Base-by-base conservation (phyloP, 2,797 vertebrate genomes). In the Saxicola maurus region DNA sequence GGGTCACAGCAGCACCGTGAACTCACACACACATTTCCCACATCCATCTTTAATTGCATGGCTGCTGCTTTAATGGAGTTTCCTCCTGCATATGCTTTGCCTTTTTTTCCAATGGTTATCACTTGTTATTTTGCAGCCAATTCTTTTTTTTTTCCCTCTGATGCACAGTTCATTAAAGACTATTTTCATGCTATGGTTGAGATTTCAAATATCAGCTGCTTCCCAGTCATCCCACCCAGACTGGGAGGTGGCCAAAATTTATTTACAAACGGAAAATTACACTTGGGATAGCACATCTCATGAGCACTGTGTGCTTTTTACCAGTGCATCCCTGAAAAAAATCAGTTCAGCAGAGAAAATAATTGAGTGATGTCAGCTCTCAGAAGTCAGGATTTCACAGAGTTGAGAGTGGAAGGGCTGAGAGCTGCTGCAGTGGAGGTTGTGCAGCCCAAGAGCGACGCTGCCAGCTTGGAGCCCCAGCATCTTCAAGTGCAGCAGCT, bases 41-140 rank as follows among this genome's bases (percentile, higher is more conserved):
- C 86, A 64, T 96, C 90, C 86, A 28, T 88, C 93, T 91, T 82
- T 93, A 95, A 95, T 91, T 89, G 93, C 61, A 37, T n/a, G 59
- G 83, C 91, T 77, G 27, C 30, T 13, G 9, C 80, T 83, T 81
- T 95, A 76, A 93, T 87, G 87, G 94, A 93, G 68, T 88, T 91
- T 90, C 71, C 79, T 81, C 62, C 82, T 75, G 86, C 91, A 79
- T 79, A 59, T 92, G 80, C 72, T 80, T 90, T 0, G 1, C 55
- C 74, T 91, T 52, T 79, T 91, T 87, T 89, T 69, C 87, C 87
- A 37, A 42, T 74, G 69, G 87, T 90, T 91, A 81, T 49, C 87
- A 30, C 82, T 93, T 73, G 86, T 87, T 92, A 84, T 89, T 93
- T 82, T 78, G 67, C 75, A 93, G 83, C 75, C 92, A 90, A 30